Percentiles rank a stretch among this genome's conserved stretches.
Conservation (phyloP, 2,797 vertebrate species). For the Halcyon smyrnensis region DNA sequence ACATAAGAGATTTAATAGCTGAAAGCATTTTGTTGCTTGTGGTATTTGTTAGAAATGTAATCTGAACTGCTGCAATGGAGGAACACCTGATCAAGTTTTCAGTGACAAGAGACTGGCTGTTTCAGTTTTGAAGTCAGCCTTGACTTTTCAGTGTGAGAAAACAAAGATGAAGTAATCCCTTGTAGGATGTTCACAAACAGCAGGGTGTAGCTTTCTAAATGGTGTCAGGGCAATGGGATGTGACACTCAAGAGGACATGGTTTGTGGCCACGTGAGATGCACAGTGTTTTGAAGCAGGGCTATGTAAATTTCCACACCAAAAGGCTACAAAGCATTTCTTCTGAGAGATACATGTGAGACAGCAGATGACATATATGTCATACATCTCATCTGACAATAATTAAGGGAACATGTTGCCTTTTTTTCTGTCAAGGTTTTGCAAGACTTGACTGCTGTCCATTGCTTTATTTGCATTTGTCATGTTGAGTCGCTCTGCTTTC, state of each 20-base stretch:
- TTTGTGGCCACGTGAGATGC: background rate
- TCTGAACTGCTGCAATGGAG: slow-evolving; percentile 32
- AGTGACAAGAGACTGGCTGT: slow-evolving; percentile 2
- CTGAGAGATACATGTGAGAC: background rate
- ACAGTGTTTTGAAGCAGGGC: background rate
- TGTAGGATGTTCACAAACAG: background rate
- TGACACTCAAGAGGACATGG: background rate
- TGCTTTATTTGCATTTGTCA: background rate
- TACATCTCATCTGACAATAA: background rate
- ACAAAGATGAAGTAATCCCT: slow-evolving; percentile 20
- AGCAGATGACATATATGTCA: background rate
- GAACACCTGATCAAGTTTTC: slow-evolving; percentile 55
- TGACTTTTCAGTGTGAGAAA: slow-evolving; percentile 32
- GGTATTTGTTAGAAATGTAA: slow-evolving; percentile 65
- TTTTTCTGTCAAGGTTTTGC: background rate
- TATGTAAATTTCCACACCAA: background rate
- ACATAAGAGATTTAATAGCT: slow-evolving; percentile 66
- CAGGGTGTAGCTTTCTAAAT: slow-evolving; percentile 4
- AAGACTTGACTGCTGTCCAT: background rate
- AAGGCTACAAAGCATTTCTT: background rate
- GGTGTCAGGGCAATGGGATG: background rate
- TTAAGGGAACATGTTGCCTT: background rate
- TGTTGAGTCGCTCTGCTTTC: background rate
- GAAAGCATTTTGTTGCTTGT: slow-evolving; percentile 60
- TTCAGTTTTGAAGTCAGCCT: slow-evolving; percentile 34